Percentiles rank a stretch among this genome's conserved stretches.
Evolutionary conservation across 2,888 invertebrate genomes (phyloP).

Genomic region (Perithous albicinctus): DNA sequence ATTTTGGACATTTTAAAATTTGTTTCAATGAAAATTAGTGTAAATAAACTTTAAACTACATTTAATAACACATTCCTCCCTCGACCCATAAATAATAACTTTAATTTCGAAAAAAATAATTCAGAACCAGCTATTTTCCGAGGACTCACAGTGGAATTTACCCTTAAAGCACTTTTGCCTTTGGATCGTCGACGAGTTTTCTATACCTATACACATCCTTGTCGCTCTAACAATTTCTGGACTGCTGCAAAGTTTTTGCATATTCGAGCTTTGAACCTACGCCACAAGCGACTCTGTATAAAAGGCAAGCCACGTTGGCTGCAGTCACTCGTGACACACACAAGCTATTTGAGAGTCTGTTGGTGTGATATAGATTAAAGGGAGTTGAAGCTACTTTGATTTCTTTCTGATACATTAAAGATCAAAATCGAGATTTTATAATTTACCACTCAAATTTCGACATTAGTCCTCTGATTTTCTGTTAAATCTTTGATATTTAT

Average conservation of each 20-base stretch:
- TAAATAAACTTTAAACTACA: too few relatives aligned
- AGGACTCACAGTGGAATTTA: too few relatives aligned
- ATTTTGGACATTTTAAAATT: too few relatives aligned
- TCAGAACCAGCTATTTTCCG: too few relatives aligned
- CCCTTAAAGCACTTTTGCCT: too few relatives aligned
- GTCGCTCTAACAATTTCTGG: background rate
- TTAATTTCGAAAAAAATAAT: too few relatives aligned
- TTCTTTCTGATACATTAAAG: background rate
- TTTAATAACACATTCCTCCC: too few relatives aligned
- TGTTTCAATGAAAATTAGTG: too few relatives aligned
- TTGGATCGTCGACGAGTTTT: background rate
- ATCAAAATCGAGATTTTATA: background rate
- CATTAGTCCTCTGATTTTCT: too few relatives aligned
- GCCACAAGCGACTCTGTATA: background rate
- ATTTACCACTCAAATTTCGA: background rate
- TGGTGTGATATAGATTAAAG: background rate
- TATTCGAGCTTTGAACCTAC: background rate
- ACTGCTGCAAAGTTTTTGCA: background rate
- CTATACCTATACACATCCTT: background rate
- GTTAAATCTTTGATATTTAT: too few relatives aligned
- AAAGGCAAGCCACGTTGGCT: background rate
- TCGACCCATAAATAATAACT: too few relatives aligned
- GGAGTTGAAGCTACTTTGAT: background rate
- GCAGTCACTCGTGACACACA: background rate
- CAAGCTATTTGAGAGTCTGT: background rate